phyloP scores from a whole-genome alignment of 1,140 invertebrate species.

The Hirudo medicinalis region DNA sequence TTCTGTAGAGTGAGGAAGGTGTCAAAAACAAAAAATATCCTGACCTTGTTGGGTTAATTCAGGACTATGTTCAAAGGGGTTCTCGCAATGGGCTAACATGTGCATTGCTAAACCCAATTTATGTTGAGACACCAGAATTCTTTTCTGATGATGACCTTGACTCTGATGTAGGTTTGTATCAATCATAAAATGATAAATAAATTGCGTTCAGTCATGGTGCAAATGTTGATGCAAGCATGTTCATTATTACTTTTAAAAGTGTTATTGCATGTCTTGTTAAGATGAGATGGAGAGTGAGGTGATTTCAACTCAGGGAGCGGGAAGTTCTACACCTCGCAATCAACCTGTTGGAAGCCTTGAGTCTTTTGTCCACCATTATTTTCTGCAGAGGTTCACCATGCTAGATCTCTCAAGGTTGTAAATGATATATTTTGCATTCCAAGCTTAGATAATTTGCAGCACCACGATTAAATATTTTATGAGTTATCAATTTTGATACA shows the following conservation, averaged over 20 bases:
- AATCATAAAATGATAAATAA: not conserved
- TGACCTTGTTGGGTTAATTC: conserved; percentile 32
- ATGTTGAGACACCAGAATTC: not conserved
- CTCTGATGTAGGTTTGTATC: not conserved
- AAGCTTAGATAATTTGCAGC: too few relatives aligned
- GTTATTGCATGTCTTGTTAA: too few relatives aligned
- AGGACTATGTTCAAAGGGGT: conserved; percentile 33
- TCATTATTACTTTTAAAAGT: not conserved
- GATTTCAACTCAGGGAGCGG: too few relatives aligned
- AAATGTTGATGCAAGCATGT: not conserved
- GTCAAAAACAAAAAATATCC: conserved; percentile 30
- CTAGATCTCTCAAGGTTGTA: too few relatives aligned
- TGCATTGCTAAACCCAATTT: conserved; percentile 29
- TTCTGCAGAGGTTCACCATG: too few relatives aligned
- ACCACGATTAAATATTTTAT: too few relatives aligned
- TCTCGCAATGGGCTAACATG: conserved; percentile 34
- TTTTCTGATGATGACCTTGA: conserved; percentile 10
- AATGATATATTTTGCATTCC: too few relatives aligned
- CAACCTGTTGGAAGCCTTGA: too few relatives aligned
- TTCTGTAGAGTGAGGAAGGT: conserved; percentile 33
- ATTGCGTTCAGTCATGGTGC: not conserved
- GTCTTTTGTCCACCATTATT: too few relatives aligned
- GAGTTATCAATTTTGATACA: too few relatives aligned
- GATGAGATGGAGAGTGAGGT: too few relatives aligned
- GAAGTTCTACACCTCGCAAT: too few relatives aligned